Evolutionary conservation across 2,888 invertebrate species (phyloP).

Genomic region (Paralinhomoeus sp.): DNA sequence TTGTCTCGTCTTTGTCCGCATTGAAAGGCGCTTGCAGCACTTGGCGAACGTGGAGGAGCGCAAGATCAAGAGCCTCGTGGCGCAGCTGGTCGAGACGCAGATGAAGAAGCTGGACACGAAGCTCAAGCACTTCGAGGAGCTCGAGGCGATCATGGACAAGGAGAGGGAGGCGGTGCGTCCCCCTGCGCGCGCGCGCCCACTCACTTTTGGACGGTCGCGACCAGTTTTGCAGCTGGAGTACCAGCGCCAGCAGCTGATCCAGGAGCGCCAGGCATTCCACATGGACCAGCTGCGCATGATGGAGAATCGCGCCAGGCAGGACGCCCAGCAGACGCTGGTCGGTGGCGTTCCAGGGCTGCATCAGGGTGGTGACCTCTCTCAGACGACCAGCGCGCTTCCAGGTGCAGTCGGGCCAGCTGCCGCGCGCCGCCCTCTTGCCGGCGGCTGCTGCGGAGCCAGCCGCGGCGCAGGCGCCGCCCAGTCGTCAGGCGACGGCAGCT

Average conservation of each 20-base stretch:
- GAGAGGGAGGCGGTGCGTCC: conserved; percentile 43
- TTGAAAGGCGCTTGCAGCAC: too few species aligned
- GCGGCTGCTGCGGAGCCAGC: background rate
- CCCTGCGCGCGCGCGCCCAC: too few species aligned
- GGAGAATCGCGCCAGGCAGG: conserved; percentile 81
- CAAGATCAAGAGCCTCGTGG: conserved; percentile 91
- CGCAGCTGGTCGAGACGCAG: conserved; percentile 89
- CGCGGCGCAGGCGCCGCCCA: background rate
- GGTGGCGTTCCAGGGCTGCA: background rate
- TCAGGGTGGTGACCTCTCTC: background rate
- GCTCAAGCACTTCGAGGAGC: conserved; percentile 85
- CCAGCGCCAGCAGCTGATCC: conserved; percentile 85
- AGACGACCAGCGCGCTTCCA: background rate
- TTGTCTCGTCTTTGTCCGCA: too few species aligned
- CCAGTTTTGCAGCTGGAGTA: conserved; percentile 58
- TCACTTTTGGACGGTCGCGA: too few species aligned
- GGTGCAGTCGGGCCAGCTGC: conserved; percentile 3
- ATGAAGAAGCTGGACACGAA: conserved; percentile 99
- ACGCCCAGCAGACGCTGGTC: conserved; percentile 62
- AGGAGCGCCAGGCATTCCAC: conserved; percentile 92
- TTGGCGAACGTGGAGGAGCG: conserved; percentile 90
- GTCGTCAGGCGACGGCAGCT: background rate
- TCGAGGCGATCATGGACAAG: conserved; percentile 55
- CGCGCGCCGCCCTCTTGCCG: background rate
- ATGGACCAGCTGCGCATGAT: conserved; percentile 89